A percentile compares a stretch with the other conserved stretches of the same genome.
phyloP scores from a whole-genome alignment of 2,888 invertebrate species.

The Villa cingulata region DNA sequence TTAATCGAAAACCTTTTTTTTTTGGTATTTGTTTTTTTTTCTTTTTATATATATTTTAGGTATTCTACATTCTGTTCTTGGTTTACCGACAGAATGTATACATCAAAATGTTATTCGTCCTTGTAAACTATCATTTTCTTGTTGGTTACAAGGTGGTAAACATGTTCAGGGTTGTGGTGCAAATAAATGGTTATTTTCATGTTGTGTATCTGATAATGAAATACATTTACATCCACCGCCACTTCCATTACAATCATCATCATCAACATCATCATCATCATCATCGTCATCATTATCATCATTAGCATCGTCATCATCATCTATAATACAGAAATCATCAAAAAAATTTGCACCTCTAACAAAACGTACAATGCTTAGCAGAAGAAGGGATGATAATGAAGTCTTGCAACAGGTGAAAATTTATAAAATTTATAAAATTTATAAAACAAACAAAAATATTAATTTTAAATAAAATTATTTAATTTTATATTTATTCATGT shows the following conservation, averaged over 20 bases:
- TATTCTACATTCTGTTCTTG: slow-evolving; percentile 30
- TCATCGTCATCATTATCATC: background rate
- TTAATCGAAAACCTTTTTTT: no score
- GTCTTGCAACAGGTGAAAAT: slow-evolving; percentile 19
- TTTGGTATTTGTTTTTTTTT: background rate
- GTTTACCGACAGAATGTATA: slow-evolving; percentile 32
- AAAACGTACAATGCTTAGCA: slow-evolving; percentile 29
- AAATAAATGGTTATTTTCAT: slow-evolving; percentile 56
- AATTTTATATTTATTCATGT: background rate
- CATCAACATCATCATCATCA: background rate
- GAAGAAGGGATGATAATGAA: slow-evolving; percentile 31
- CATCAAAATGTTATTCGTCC: slow-evolving; percentile 45
- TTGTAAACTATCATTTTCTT: slow-evolving; percentile 56
- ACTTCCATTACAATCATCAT: background rate
- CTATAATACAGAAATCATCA: background rate
- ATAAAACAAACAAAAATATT: background rate
- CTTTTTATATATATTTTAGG: slow-evolving; percentile 18
- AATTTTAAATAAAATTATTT: no score
- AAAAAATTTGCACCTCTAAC: slow-evolving; percentile 16
- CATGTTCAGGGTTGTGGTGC: slow-evolving; percentile 53
- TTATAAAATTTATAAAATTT: background rate
- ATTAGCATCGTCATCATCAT: background rate
- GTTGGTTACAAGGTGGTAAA: slow-evolving; percentile 61
- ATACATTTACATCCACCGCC: slow-evolving; percentile 3
- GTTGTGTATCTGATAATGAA: slow-evolving; percentile 43